These are phyloP conservation scores for Oxygymnocypris stewartii DNA, from an alignment of 2,113 vertebrate species.

Conservation along the genomic window DNA sequence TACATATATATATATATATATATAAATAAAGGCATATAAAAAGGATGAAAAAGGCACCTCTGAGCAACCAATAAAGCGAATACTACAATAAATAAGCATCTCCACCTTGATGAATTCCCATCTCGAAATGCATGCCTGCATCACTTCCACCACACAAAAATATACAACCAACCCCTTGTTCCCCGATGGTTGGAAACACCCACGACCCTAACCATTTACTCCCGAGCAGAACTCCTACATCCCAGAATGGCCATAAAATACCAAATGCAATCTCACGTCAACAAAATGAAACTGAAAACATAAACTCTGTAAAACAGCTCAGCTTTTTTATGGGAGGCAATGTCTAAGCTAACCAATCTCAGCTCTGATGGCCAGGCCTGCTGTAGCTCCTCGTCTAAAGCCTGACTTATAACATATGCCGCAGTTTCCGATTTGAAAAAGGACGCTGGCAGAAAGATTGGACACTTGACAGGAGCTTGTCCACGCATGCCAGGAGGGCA, in stretches of 20 bases:
- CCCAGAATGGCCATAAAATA: background rate
- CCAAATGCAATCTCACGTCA: slow-evolving; percentile 13
- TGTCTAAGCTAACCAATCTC: slow-evolving; percentile 6
- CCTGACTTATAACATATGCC: slow-evolving; percentile 34
- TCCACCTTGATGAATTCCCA: background rate
- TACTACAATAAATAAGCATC: background rate
- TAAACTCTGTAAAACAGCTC: background rate
- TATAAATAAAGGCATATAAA: too few species aligned
- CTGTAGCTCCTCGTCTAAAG: background rate
- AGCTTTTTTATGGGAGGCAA: background rate
- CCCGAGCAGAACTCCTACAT: background rate
- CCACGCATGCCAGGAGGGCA: slow-evolving; percentile 7
- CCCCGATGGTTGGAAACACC: background rate
- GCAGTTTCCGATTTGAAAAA: slow-evolving; percentile 34
- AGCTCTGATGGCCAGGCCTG: background rate
- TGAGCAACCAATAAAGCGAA: background rate
- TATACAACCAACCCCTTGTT: background rate
- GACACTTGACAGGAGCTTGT: slow-evolving; percentile 39
- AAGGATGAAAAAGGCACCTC: background rate
- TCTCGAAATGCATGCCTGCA: background rate
- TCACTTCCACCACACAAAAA: background rate
- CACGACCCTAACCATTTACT: background rate
- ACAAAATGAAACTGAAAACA: background rate
- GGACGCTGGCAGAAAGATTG: slow-evolving; percentile 34
- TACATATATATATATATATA: too few species aligned